Conservation (phyloP, 2,888 invertebrate species). For the Meiosimyza decipiens region DNA sequence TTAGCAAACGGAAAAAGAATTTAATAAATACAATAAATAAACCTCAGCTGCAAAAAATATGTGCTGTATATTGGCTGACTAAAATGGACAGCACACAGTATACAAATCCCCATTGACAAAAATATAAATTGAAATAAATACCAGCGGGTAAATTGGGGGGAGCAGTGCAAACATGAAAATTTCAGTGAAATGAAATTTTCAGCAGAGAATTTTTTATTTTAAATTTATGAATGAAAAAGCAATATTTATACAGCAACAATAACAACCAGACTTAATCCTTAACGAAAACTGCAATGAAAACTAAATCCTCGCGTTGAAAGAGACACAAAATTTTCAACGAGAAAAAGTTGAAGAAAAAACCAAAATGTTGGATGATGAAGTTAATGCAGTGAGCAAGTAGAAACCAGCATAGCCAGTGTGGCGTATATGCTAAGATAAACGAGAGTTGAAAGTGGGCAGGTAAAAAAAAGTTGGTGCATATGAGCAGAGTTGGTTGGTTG, state of each 20-base stretch:
- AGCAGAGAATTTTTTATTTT: neutral
- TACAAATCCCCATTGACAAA: no score
- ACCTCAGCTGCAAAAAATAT: neutral
- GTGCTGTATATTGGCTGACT: no score
- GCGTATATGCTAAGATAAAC: no score
- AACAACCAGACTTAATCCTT: slow-evolving; percentile 5
- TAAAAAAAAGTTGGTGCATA: no score
- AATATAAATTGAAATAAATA: no score
- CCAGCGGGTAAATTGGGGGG: neutral
- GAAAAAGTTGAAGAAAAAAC: neutral
- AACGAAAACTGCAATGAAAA: slow-evolving; percentile 3
- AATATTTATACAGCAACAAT: slow-evolving; percentile 13
- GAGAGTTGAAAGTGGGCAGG: no score
- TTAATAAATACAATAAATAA: slow-evolving; percentile 11
- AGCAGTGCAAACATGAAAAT: neutral
- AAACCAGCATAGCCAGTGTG: no score
- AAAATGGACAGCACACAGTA: no score
- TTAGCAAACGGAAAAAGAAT: neutral
- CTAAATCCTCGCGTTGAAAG: neutral
- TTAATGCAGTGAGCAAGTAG: no score
- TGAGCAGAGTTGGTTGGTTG: no score
- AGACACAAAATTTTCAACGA: neutral
- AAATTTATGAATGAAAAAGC: slow-evolving; percentile 17
- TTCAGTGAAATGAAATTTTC: slow-evolving; percentile 10
- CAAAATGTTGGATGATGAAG: no score